Evolutionary conservation across 92 coral and sea anemone species (phyloP).

Genomic region (Bergia puertoricense): DNA sequence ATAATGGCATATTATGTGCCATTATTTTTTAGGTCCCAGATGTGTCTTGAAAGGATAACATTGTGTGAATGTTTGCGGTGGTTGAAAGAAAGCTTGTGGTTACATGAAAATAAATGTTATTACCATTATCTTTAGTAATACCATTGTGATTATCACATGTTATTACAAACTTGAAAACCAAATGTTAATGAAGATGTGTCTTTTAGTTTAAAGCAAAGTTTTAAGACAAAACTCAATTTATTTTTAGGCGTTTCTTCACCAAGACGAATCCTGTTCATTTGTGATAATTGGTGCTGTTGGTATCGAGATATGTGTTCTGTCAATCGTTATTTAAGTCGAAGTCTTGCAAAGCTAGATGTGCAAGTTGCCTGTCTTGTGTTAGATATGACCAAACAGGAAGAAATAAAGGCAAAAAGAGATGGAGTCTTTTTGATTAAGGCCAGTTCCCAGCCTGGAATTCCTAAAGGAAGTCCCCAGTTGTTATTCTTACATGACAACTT

Average conservation of each 20-base stretch:
- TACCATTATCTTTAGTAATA: too few relatives aligned
- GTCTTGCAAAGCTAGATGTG: slow-evolving; percentile 53
- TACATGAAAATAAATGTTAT: too few relatives aligned
- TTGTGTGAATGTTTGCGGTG: not conserved
- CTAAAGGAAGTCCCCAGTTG: slow-evolving; percentile 40
- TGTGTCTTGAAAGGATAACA: too few relatives aligned
- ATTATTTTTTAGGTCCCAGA: too few relatives aligned
- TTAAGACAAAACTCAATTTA: not conserved
- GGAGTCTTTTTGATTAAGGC: slow-evolving; percentile 58
- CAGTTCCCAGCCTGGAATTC: slow-evolving; percentile 45
- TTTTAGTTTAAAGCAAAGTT: not conserved
- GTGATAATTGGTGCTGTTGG: slow-evolving; percentile 67
- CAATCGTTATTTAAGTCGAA: slow-evolving; percentile 57
- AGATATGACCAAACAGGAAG: slow-evolving; percentile 47
- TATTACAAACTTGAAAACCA: not conserved
- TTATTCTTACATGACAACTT: slow-evolving; percentile 49
- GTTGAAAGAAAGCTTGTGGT: not conserved
- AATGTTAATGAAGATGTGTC: not conserved
- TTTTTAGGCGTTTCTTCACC: slow-evolving; percentile 57
- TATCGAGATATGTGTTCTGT: slow-evolving; percentile 51
- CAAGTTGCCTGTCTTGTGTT: slow-evolving; percentile 69
- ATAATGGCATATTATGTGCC: too few relatives aligned
- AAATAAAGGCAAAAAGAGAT: slow-evolving; percentile 56
- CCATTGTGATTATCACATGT: too few relatives aligned
- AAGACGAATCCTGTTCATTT: slow-evolving; percentile 50